Evolutionary conservation across 1,140 invertebrate genomes (phyloP).

Genomic region (Drosophila triauraria): DNA sequence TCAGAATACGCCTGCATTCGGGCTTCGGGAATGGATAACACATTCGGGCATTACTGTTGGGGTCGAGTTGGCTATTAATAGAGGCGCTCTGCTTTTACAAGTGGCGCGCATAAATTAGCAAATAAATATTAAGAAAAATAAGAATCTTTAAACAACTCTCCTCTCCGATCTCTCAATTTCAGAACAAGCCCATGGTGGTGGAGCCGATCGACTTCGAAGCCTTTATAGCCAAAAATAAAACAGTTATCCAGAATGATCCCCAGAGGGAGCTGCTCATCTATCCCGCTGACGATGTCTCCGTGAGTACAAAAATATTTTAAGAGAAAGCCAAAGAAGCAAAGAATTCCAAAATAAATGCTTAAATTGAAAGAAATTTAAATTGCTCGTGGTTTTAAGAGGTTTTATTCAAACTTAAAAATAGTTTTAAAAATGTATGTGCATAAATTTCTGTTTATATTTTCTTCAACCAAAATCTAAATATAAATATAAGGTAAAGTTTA

Average conservation of each 20-base stretch:
- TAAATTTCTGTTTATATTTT: background rate
- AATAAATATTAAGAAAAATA: slow-evolving; percentile 36
- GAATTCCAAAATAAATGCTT: background rate
- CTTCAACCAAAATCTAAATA: background rate
- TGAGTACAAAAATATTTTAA: slow-evolving; percentile 86
- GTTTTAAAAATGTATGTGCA: background rate
- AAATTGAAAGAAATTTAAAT: background rate
- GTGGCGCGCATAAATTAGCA: slow-evolving; percentile 78
- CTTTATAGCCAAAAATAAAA: slow-evolving; percentile 95
- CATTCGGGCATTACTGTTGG: slow-evolving; percentile 33
- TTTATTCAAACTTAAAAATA: background rate
- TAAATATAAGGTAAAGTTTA: background rate
- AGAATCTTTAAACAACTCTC: slow-evolving; percentile 9
- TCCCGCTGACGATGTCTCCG: slow-evolving; percentile 95
- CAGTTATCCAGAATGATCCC: slow-evolving; percentile 96
- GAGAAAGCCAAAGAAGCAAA: background rate
- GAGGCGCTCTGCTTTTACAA: slow-evolving; percentile 66
- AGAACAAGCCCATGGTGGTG: slow-evolving; percentile 91
- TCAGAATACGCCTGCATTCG: slow-evolving; percentile 37
- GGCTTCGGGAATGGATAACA: slow-evolving; percentile 26
- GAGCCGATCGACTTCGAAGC: slow-evolving; percentile 96
- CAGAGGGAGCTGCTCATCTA: slow-evolving; percentile 95
- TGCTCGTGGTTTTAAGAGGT: too few relatives aligned
- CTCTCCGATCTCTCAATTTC: slow-evolving; percentile 78
- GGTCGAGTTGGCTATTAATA: slow-evolving; percentile 51